phyloP scores from a whole-genome alignment of 2,797 vertebrate genomes.

The Acrocephalus scirpaceus region DNA sequence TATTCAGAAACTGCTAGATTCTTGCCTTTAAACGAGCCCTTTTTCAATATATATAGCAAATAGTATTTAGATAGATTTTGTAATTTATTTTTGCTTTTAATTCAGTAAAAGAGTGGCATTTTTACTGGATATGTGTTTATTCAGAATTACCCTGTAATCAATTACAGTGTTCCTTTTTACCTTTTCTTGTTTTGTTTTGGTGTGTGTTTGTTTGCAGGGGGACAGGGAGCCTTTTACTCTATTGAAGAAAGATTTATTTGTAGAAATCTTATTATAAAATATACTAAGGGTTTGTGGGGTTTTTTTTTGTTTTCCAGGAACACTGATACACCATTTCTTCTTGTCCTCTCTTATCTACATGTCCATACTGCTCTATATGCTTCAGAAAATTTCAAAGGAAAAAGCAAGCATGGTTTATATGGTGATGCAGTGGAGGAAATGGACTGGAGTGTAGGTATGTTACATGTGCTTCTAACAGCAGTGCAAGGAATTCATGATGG shows the following conservation, averaged over 20 bases:
- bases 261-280: neutral
- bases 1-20: neutral
- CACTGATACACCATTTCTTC: conserved; percentile 80
- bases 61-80: neutral
- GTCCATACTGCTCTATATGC: conserved; percentile 89
- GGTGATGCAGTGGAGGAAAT: conserved; percentile 90
- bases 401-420: conserved; percentile 85
- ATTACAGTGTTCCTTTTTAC: neutral
- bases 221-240: accelerated
- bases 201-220: neutral
- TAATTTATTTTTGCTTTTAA: neutral
- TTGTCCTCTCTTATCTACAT: conserved; percentile 87
- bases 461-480: neutral
- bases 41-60: neutral
- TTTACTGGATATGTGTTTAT: neutral
- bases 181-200: neutral
- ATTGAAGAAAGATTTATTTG: neutral
- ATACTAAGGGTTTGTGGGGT: neutral
- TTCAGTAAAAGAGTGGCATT: neutral
- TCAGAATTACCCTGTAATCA: neutral
- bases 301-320: conserved; percentile 73
- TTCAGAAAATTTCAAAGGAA: conserved; percentile 79
- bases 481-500: neutral
- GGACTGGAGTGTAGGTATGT: conserved; percentile 91
- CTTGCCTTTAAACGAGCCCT: neutral